These are phyloP conservation scores for Trypoxylon attenuatum DNA, from an alignment of 2,888 invertebrate genomes.

Conservation along the genomic window DNA sequence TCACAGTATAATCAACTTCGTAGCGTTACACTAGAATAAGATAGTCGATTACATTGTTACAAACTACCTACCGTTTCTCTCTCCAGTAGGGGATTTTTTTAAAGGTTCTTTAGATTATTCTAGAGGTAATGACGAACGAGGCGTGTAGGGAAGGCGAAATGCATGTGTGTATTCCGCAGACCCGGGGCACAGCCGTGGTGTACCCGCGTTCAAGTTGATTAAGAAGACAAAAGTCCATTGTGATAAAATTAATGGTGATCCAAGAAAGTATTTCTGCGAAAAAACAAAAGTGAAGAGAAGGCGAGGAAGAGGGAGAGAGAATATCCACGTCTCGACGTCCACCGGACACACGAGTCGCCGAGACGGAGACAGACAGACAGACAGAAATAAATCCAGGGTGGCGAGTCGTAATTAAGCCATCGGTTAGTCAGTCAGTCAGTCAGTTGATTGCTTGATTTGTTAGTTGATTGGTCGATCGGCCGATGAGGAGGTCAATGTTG, in stretches of 20 bases:
- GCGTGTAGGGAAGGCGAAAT: background rate
- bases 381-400: slow-evolving; percentile 21
- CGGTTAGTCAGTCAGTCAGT: background rate
- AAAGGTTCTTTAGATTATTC: slow-evolving; percentile 58
- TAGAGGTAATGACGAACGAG: slow-evolving; percentile 9
- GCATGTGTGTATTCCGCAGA: background rate
- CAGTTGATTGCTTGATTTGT: slow-evolving; percentile 6
- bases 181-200: slow-evolving; percentile 42
- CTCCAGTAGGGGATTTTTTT: slow-evolving; percentile 62
- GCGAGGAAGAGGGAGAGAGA: slow-evolving; percentile 3
- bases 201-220: slow-evolving; percentile 52
- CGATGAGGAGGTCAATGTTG: too few species aligned
- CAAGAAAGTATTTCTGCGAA: slow-evolving; percentile 73
- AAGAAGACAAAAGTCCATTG: slow-evolving; percentile 68
- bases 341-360: slow-evolving; percentile 15
- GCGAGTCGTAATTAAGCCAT: slow-evolving; percentile 31
- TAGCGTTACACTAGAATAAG: slow-evolving; percentile 55
- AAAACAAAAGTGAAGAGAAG: slow-evolving; percentile 30
- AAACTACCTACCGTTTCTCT: slow-evolving; percentile 63
- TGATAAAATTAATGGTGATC: slow-evolving; percentile 74
- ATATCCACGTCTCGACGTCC: slow-evolving; percentile 36
- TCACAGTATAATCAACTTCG: slow-evolving; percentile 67
- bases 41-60: slow-evolving; percentile 64
- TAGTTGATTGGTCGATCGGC: too few species aligned
- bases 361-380: slow-evolving; percentile 30